phyloP scores from a whole-genome alignment of 2,797 vertebrate genomes.

The Ceryle rudis region DNA sequence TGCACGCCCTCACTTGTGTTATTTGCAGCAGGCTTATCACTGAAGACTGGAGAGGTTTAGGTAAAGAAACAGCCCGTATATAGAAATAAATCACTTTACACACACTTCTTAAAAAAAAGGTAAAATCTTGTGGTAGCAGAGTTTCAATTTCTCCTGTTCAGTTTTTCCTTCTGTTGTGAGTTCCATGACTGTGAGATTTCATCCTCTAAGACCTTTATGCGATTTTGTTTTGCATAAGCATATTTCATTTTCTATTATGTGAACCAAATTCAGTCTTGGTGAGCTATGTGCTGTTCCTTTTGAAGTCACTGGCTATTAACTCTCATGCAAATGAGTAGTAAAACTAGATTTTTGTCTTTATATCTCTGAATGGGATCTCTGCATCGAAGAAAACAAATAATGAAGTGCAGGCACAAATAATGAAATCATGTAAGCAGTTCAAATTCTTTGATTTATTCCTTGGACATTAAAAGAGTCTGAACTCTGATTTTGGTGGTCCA shows the following conservation, averaged over 20 bases:
- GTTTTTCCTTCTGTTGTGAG: background rate
- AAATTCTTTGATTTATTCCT: background rate
- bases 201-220: conserved; percentile 27
- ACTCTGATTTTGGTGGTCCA: background rate
- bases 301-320: conserved; percentile 42
- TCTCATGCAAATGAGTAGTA: background rate
- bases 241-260: conserved; percentile 26
- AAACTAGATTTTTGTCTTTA: conserved; percentile 30
- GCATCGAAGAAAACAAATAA: conserved; percentile 16
- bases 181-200: conserved; percentile 17
- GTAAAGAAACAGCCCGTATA: conserved; percentile 22
- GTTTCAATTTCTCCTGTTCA: background rate
- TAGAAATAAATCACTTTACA: conserved; percentile 45
- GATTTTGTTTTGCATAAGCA: conserved; percentile 43
- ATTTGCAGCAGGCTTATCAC: conserved; percentile 35
- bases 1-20: background rate
- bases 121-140: conserved; percentile 9
- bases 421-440: background rate
- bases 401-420: background rate
- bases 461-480: background rate
- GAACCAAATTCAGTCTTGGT: conserved; percentile 31
- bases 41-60: conserved; percentile 27
- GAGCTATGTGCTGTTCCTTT: background rate
- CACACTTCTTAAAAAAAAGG: background rate
- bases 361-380: background rate